Evolutionary conservation across 2,888 invertebrate species (phyloP), one percentile per base, ranked within the genome.

Genomic region (Eudemis profundana): DNA sequence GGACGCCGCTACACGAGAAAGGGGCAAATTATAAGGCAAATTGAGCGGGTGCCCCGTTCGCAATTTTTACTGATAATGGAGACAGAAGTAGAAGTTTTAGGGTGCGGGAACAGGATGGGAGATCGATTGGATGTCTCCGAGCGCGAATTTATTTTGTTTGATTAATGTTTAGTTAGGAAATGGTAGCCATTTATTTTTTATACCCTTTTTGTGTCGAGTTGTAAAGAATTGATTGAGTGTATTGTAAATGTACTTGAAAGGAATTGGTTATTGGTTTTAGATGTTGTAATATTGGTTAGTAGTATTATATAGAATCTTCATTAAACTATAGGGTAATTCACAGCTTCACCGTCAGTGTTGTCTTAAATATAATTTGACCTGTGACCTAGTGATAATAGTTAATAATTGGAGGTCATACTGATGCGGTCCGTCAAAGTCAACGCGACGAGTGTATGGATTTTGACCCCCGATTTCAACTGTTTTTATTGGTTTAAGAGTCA

Each of bases 41-140:
- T 85, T 84, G 83, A 79, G 84, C 78, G 76, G 33, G 8, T 33
- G 74, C 73, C 63, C 63, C 74, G 72, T 75, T 78, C 77, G 82
- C 80, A 78, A 81, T 80, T 82, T 83, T 82, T 79, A 74, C 75
- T 73, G 72, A 72, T 46, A 56, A 50, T 27, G 23, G 62, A 56
- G 62, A 66, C 38, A 50, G 47, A 21, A 17, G 53, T 46, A 60
- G 15, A 49, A 49, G 23, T 67, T 46, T 62, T 3, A 3, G 40
- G 50, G 67, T 10, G 74, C 60, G 40, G 56, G 73, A 79, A 61
- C 59, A 81, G 77, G 82, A 81, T 53, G 61, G 71, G 75, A 84
- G 83, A 82, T 82, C 82, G 83, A 86, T 84, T 81, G 81, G 71
- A 84, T 81, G 79, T 78, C 72, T 81, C 85, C 86, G 85, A 85